Evolutionary conservation across 2,888 invertebrate species (phyloP), one percentile per base, ranked within the genome.

Genomic region (Chrysolina haemoptera): DNA sequence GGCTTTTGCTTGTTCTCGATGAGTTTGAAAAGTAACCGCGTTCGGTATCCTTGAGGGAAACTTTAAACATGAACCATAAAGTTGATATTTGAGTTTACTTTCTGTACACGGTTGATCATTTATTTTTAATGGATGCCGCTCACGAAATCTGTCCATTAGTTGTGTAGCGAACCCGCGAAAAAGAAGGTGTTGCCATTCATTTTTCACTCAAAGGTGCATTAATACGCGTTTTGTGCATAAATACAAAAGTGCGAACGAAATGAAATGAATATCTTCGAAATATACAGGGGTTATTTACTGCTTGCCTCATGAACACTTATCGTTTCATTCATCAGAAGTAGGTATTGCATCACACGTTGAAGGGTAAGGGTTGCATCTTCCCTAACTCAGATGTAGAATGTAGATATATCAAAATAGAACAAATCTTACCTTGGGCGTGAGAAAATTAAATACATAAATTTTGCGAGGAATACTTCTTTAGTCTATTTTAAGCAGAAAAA

Each of bases 41-140:
- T 59, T 59, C 35, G 59, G 8, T 59, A 35, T 59, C n/a, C 27
- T 59, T 6, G 3, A n/a, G 59, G 22, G 22, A 55, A 59, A 22
- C 35, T 59, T 59, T 35, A 59, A 59, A 59, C 59, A 59, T 27
- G 59, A 59, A 59, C 35, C 27, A 59, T 27, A 59, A 35, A 59
- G 59, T 59, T 59, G 59, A 59, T 59, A 59, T 59, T 59, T 59
- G n/a, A 9, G 59, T 35, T 59, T 59, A n/a, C 59, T 59, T 59
- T 35, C 59, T 14, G 50, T 59, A 59, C 59, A 59, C n/a, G 27
- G 59, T 59, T 59, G 59, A 27, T 59, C 59, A 22, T 59, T 59
- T 59, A 59, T 59, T 59, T 59, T 27, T 59, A 59, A 59, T 59
- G 27, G 59, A 59, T 11, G 8, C n/a, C 22, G 27, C 27, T 22